phyloP scores from a whole-genome alignment of 1,140 invertebrate species.

The Tetramorium parvispinum region DNA sequence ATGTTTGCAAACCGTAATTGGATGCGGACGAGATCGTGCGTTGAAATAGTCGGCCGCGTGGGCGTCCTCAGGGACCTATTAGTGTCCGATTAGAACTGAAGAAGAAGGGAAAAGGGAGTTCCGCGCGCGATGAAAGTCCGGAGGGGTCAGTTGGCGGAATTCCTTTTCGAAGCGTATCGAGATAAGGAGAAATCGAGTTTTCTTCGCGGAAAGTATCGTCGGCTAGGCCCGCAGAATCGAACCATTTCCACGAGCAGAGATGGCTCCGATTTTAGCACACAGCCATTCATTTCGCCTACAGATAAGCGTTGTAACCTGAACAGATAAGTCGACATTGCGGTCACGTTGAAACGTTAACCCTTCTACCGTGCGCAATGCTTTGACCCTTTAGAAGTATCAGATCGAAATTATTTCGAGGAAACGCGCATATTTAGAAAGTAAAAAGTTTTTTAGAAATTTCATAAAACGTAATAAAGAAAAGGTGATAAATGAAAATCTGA shows the following conservation, averaged over 20 bases:
- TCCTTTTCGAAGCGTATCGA: slow-evolving; percentile 63
- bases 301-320: slow-evolving; percentile 42
- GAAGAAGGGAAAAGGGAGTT: slow-evolving; percentile 36
- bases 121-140: slow-evolving; percentile 44
- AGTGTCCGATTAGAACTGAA: slow-evolving; percentile 73
- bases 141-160: slow-evolving; percentile 52
- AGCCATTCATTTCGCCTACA: slow-evolving; percentile 39
- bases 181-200: slow-evolving; percentile 74
- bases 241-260: slow-evolving; percentile 34
- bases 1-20: slow-evolving; percentile 72
- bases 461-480: not conserved
- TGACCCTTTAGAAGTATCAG: slow-evolving; percentile 4
- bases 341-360: slow-evolving; percentile 45
- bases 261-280: slow-evolving; percentile 41
- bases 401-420: slow-evolving; percentile 15
- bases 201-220: slow-evolving; percentile 51
- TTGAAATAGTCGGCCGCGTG: slow-evolving; percentile 67
- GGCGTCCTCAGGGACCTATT: slow-evolving; percentile 71
- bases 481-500: not conserved
- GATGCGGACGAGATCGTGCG: slow-evolving; percentile 68
- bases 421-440: not conserved
- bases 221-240: slow-evolving; percentile 44
- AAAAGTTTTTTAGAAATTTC: not conserved
- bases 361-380: not conserved
- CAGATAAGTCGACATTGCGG: slow-evolving; percentile 47